Percentiles rank a stretch among this genome's conserved stretches.
These are phyloP conservation scores for Semotilus atromaculatus DNA, from an alignment of 2,797 vertebrate species.

Conservation along the genomic window DNA sequence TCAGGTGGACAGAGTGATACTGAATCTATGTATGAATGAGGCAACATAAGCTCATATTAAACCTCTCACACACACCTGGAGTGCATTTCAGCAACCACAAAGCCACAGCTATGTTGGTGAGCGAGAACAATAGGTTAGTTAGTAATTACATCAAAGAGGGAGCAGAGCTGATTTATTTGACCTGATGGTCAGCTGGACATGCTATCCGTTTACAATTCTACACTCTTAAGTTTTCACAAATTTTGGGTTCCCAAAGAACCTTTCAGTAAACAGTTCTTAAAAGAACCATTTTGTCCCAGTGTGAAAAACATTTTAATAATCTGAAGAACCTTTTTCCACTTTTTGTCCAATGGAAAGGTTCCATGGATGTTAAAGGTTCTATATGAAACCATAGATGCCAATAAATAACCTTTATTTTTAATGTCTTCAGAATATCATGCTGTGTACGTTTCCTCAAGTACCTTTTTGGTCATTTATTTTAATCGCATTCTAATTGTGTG, in stretches of 20 bases:
- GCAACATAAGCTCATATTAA: constrained; percentile 63
- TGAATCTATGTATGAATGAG: constrained; percentile 68
- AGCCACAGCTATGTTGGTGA: constrained; percentile 39
- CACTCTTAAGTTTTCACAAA: not conserved
- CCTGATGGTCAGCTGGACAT: not conserved
- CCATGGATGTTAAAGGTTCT: not conserved
- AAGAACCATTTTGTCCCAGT: not conserved
- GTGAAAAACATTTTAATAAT: not conserved
- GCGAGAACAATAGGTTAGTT: constrained; percentile 10
- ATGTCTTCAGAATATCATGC: not conserved
- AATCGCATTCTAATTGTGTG: not conserved
- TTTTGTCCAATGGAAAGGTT: not conserved
- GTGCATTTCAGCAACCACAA: constrained; percentile 49
- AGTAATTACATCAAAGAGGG: constrained; percentile 7
- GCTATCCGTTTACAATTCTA: not conserved
- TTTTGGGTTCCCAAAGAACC: not conserved
- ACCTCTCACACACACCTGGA: constrained; percentile 50
- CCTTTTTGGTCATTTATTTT: not conserved
- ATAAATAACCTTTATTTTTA: not conserved
- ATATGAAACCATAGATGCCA: not conserved
- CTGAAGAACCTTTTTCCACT: not conserved
- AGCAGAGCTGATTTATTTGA: not conserved
- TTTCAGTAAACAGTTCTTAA: not conserved
- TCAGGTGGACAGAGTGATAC: constrained; percentile 68
- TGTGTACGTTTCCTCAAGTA: not conserved